A percentile compares a stretch with the other conserved stretches of the same genome.
Evolutionary conservation across 2,888 invertebrate species (phyloP).

Genomic region (Philopedon plagiatum): DNA sequence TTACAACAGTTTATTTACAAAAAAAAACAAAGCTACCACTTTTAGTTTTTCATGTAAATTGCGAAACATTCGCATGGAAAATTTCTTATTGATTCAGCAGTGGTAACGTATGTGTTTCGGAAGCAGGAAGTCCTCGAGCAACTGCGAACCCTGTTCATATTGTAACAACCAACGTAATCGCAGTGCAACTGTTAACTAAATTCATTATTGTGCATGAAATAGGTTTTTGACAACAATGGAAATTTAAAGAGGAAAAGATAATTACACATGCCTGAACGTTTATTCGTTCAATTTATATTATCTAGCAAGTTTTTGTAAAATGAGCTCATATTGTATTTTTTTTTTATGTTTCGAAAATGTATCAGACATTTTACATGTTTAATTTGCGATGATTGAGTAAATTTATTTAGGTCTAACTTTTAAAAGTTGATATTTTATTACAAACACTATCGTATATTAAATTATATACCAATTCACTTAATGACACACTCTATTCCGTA

Average conservation of each 20-base stretch:
- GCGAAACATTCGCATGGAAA: constrained; percentile 1
- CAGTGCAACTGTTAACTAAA: constrained; percentile 21
- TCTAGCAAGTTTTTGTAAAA: too few relatives aligned
- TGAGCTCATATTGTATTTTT: too few relatives aligned
- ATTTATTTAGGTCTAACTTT: too few relatives aligned
- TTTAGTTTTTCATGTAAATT: neutral
- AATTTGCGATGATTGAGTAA: too few relatives aligned
- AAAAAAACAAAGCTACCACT: neutral
- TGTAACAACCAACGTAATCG: constrained; percentile 17
- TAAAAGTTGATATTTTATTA: too few relatives aligned
- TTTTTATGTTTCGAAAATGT: too few relatives aligned
- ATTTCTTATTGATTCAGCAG: constrained; percentile 8
- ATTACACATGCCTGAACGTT: neutral
- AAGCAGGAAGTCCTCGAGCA: constrained; percentile 26
- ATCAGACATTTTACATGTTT: too few relatives aligned
- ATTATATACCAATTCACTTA: too few relatives aligned
- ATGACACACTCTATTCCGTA: too few relatives aligned
- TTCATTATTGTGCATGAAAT: constrained; percentile 26
- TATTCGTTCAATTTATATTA: too few relatives aligned
- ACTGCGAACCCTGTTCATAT: constrained; percentile 21
- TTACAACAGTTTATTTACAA: too few relatives aligned
- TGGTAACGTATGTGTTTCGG: constrained; percentile 18
- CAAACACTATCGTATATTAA: too few relatives aligned
- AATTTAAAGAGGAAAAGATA: neutral
- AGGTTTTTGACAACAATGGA: constrained; percentile 16